These are phyloP conservation scores for Axinella damicornis DNA, from an alignment of 37 sponge, comb jelly and placozoan species.

Conservation along the genomic window DNA sequence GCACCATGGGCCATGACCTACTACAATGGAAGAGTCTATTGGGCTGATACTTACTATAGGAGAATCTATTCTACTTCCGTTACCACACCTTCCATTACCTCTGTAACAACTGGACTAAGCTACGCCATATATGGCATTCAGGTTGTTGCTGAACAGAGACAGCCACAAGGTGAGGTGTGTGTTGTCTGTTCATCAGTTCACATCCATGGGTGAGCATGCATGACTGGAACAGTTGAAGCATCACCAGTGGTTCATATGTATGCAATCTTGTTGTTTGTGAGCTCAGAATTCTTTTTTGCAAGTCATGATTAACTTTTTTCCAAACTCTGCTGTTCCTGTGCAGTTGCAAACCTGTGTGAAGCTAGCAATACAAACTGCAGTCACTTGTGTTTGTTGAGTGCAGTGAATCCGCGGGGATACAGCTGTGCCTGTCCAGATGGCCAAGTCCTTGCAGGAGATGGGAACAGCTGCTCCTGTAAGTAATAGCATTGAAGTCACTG, in stretches of 20 bases:
- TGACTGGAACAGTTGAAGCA: too few relatives aligned
- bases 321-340: background rate
- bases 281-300: too few relatives aligned
- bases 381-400: constrained; percentile 9
- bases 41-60: background rate
- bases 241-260: too few relatives aligned
- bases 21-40: background rate
- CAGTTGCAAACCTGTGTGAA: background rate
- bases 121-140: background rate
- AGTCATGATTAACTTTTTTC: too few relatives aligned
- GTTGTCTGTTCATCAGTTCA: too few relatives aligned
- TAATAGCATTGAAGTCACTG: too few relatives aligned
- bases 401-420: background rate
- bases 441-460: background rate
- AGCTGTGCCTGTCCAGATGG: background rate
- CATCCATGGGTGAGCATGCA: too few relatives aligned
- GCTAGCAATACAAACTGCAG: background rate
- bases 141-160: background rate
- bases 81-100: background rate
- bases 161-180: constrained; percentile 2
- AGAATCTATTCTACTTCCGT: background rate
- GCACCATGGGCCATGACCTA: background rate
- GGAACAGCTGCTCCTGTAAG: too few relatives aligned
- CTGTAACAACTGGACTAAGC: background rate
- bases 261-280: too few relatives aligned